These are phyloP conservation scores for Clarias magur DNA, from an alignment of 2,113 vertebrate species.

Conservation along the genomic window DNA sequence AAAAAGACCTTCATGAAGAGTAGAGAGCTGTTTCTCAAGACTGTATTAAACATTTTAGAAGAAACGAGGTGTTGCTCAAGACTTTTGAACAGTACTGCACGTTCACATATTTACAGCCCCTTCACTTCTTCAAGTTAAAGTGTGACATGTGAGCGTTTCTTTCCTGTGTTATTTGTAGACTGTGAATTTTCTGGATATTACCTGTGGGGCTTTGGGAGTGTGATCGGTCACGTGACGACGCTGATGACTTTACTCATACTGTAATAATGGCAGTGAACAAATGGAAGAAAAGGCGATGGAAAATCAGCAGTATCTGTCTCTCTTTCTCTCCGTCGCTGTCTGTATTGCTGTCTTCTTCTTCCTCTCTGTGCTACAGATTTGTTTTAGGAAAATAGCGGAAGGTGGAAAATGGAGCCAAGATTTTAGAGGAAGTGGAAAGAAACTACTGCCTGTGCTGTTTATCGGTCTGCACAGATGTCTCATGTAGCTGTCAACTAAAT, in stretches of 20 bases:
- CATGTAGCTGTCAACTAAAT: not conserved
- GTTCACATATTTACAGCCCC: not conserved
- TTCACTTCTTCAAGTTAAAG: not conserved
- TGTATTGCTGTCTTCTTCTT: not conserved
- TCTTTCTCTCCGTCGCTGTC: not conserved
- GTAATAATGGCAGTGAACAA: slow-evolving; percentile 8
- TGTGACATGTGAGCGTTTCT: not conserved
- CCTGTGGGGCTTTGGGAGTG: not conserved
- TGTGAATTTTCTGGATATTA: not conserved
- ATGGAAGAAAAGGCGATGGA: slow-evolving; percentile 9
- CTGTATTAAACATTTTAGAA: no score
- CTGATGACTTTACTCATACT: not conserved
- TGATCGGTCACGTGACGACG: not conserved
- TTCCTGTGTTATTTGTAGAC: not conserved
- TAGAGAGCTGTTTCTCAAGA: no score
- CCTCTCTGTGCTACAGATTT: not conserved
- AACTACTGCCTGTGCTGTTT: not conserved
- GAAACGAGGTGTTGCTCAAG: no score
- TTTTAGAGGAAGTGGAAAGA: slow-evolving; percentile 25
- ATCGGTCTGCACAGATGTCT: not conserved
- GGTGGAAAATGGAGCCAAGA: not conserved
- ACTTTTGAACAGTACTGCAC: no score
- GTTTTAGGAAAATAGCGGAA: slow-evolving; percentile 5
- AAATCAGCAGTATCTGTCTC: not conserved
- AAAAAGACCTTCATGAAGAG: no score